Evolutionary conservation across 2,888 invertebrate species (phyloP), one percentile per base, ranked within the genome.

Genomic region (Clusia tigrina): DNA sequence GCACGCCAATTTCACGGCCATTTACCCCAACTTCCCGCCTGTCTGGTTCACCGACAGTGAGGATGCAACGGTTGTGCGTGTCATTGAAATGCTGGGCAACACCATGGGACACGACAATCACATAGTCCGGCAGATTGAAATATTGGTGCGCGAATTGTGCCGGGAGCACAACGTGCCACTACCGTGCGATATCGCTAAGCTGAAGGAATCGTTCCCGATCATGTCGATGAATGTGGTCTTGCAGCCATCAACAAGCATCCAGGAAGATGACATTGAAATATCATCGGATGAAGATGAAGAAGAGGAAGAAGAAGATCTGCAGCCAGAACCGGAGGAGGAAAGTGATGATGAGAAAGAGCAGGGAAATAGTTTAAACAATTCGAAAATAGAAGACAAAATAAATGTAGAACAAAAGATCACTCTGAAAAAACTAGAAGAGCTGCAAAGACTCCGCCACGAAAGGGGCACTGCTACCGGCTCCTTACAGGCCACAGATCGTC

Each of bases 21-120:
- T 96, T 64, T 99, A 99, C 86, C 98, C 98, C 59, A 92, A 92
- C 73, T 94, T 95, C 70, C 96, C 98, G 59, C 98, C 98, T 54
- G 97, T 99, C 73, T 99, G 99, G 98, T 99, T 98, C 85, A 95
- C 96, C 55, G 98, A 99, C 84, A 94, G 95, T 48, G 98, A 99
- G 81, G 97, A 98, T 84, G 91, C 93, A 58, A 91, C 92, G 84
- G 93, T 98, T 80, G 95, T 96, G 78, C 93, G 93, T 86, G 95
- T 96, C 71, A 94, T 99, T 77, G 95, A 97, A 87, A 92, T 93
- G 79, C 89, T 99, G 81, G 94, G 92, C 83, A 92, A 95, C 83
- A 96, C 96, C 74, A 91, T 92, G 79, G 95, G 95, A 71, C 87
- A 91, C 80, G 94, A 95, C 85, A 95, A 96, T 86, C 94, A 95